Conservation (phyloP, 2,113 vertebrate genomes). For the Speoplatyrhinus poulsoni region DNA sequence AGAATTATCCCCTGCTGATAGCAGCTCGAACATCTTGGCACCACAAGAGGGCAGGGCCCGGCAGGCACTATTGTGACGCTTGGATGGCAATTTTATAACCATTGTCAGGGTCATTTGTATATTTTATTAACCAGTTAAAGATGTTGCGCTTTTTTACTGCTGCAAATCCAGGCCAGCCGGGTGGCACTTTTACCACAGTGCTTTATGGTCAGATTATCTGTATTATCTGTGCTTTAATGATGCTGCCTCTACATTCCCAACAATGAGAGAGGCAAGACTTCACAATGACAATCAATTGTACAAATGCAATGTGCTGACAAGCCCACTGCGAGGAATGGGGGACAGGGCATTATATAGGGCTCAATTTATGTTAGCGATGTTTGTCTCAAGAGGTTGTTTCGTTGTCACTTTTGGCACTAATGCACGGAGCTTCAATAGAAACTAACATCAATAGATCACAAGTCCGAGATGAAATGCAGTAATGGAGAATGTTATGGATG, state of each 20-base stretch:
- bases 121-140: slow-evolving; percentile 68
- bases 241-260: slow-evolving; percentile 3
- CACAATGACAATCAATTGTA: slow-evolving; percentile 15
- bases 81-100: slow-evolving; percentile 47
- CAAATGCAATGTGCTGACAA: slow-evolving; percentile 24
- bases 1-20: slow-evolving; percentile 47
- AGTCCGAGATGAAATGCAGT: slow-evolving; percentile 59
- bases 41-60: slow-evolving; percentile 51
- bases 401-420: slow-evolving; percentile 54
- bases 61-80: slow-evolving; percentile 43
- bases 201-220: slow-evolving; percentile 69
- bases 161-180: slow-evolving; percentile 29
- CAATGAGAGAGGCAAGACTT: slow-evolving; percentile 11
- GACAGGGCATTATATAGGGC: slow-evolving; percentile 9
- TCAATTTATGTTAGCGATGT: slow-evolving; percentile 3
- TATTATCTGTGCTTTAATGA: slow-evolving; percentile 60
- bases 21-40: slow-evolving; percentile 63
- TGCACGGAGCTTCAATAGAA: not conserved
- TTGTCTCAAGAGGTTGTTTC: slow-evolving; percentile 21
- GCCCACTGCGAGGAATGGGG: slow-evolving; percentile 1
- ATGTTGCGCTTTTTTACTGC: slow-evolving; percentile 54
- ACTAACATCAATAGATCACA: slow-evolving; percentile 31
- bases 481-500: slow-evolving; percentile 34
- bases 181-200: slow-evolving; percentile 58
- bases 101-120: slow-evolving; percentile 64